Base-by-base conservation (phyloP, 2,797 vertebrate genomes). In the Hippoglossus hippoglossus region DNA sequence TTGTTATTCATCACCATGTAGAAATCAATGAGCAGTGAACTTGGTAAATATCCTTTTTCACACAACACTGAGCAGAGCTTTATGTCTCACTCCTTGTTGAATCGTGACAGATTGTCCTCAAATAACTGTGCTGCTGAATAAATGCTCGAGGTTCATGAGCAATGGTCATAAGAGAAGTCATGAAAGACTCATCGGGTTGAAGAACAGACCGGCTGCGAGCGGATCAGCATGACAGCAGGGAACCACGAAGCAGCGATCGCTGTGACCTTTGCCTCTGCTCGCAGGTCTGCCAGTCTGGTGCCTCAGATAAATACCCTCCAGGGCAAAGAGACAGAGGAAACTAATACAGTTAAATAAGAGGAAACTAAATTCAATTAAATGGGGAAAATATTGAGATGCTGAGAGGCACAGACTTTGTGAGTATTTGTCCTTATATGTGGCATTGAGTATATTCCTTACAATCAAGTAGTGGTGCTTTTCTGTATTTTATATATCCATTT, bases 261-360 rank as follows among this genome's bases (percentile, higher is more conserved):
- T 51, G 65, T 75, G 67, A 81, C 69, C 80, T 77, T 69, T 54
- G 56, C 63, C 54, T 60, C 71, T 24, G 36, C 67, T 36, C 3
- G 39, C 39, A 18, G 16, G 3, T 39, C 36, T 39, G 36, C 36
- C 12, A 12, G 12, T 12, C 36, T 13, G 12, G 12, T 12, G 36
- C 36, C 36, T 39, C 36, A 39, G 36, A 39, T 12, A 4, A 36
- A 36, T 4, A 39, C 12, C 4, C 12, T 13, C 36, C 36, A 39
- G 10, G 36, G 36, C 36, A 39, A 12, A 39, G 36, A 39, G 11
- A 39, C 36, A 13, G 12, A 39, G 36, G 10, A 39, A 39, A 39
- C 36, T 12, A 13, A 39, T 3, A 39, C 11, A 39, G 10, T 39
- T 13, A 12, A 39, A 39, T 39, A 39, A 39, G 36, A 34, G 10